Conservation (phyloP, 2,888 invertebrate genomes). For the Halictus quadricinctus region DNA sequence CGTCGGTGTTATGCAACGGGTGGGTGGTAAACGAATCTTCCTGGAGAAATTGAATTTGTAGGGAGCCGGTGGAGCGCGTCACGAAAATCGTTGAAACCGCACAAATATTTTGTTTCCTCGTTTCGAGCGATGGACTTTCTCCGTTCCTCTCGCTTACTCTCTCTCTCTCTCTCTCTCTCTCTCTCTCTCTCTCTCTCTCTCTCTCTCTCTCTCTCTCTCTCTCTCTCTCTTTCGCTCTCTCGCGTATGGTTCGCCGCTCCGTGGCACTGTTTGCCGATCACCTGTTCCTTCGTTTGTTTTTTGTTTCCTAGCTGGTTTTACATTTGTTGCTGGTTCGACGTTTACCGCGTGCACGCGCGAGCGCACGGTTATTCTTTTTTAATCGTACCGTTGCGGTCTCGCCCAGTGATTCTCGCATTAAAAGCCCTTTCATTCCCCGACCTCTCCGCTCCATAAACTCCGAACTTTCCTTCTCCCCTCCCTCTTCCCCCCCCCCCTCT, state of each 20-base stretch:
- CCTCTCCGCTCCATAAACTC: neutral
- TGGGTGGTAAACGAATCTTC: slow-evolving; percentile 63
- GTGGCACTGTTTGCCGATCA: slow-evolving; percentile 52
- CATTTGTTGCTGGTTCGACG: slow-evolving; percentile 33
- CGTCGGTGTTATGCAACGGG: slow-evolving; percentile 46
- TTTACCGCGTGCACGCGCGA: slow-evolving; percentile 9
- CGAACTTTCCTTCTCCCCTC: neutral
- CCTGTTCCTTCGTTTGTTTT: slow-evolving; percentile 49
- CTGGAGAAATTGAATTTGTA: slow-evolving; percentile 69
- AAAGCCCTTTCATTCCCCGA: slow-evolving; percentile 30
- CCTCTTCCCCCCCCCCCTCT: neutral
- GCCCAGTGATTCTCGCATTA: slow-evolving; percentile 30
- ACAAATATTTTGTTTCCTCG: slow-evolving; percentile 68
- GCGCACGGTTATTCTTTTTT: slow-evolving; percentile 35
- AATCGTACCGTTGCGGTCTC: slow-evolving; percentile 29
- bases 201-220: neutral
- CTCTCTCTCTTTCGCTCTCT: slow-evolving; percentile 5
- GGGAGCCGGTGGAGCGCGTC: slow-evolving; percentile 63
- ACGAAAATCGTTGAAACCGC: slow-evolving; percentile 69
- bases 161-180: neutral
- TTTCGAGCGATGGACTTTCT: slow-evolving; percentile 33
- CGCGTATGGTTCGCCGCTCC: slow-evolving; percentile 43
- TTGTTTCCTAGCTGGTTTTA: slow-evolving; percentile 9
- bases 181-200: slow-evolving; percentile 1
- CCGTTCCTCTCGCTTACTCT: neutral